A percentile compares a stretch with the other conserved stretches of the same genome.
These are phyloP conservation scores for Protula sp. DNA, from an alignment of 2,888 invertebrate genomes.

Conservation along the genomic window DNA sequence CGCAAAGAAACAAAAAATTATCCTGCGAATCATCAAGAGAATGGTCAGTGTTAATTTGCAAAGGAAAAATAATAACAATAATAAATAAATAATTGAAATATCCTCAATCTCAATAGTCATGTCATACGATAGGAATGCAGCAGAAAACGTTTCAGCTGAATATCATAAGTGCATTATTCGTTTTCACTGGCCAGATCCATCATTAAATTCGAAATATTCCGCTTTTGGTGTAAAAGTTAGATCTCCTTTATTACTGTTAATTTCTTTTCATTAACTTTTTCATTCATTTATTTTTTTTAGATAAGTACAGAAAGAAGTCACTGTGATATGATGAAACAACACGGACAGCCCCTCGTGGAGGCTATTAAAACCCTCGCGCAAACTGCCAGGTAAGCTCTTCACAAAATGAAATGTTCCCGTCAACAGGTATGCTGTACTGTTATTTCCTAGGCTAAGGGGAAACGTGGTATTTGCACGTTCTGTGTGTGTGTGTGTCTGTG, in stretches of 20 bases:
- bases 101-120: no score
- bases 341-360: slow-evolving; percentile 36
- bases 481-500: no score
- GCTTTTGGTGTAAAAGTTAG: no score
- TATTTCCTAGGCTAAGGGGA: no score
- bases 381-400: slow-evolving; percentile 42
- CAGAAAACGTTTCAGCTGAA: no score
- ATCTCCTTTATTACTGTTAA: neutral
- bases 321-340: slow-evolving; percentile 33
- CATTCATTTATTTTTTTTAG: slow-evolving; percentile 25
- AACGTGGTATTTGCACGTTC: no score
- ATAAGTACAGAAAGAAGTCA: slow-evolving; percentile 43
- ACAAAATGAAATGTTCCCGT: no score
- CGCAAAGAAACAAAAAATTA: slow-evolving; percentile 49
- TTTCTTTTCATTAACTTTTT: neutral
- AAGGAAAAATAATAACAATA: neutral
- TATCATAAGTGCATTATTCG: neutral
- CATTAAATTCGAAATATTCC: neutral
- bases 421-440: no score
- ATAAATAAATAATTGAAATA: neutral
- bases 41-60: slow-evolving; percentile 32
- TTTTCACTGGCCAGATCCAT: neutral
- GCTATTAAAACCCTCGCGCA: slow-evolving; percentile 42
- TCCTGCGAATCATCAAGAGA: slow-evolving; percentile 50
- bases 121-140: no score